Evolutionary conservation across 1,140 invertebrate genomes (phyloP).

Genomic region (Heliconius melpomene): DNA sequence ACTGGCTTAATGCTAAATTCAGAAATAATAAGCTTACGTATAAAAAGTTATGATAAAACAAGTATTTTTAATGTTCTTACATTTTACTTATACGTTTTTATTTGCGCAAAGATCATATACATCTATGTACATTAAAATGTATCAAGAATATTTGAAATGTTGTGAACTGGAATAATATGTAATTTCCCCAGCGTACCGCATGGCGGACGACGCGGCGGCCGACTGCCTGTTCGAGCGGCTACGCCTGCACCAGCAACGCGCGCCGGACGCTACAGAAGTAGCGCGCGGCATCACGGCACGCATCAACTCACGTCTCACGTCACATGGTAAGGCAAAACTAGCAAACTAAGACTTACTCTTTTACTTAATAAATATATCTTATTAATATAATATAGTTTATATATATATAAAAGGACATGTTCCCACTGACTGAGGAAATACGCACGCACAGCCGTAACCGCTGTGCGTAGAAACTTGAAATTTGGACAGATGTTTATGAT

Average conservation of each 20-base stretch:
- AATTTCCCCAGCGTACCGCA: slow-evolving; percentile 57
- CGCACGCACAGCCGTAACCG: too few relatives aligned
- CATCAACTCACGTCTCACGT: slow-evolving; percentile 80
- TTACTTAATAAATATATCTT: too few relatives aligned
- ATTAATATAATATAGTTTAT: too few relatives aligned
- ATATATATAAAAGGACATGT: too few relatives aligned
- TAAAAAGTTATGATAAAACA: not conserved
- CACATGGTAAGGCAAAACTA: slow-evolving; percentile 71
- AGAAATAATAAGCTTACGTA: not conserved
- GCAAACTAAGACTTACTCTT: too few relatives aligned
- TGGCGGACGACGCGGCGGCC: slow-evolving; percentile 68
- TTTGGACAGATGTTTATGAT: too few relatives aligned
- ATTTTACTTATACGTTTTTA: too few relatives aligned
- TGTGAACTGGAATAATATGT: not conserved
- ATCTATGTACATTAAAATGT: not conserved
- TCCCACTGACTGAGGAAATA: too few relatives aligned
- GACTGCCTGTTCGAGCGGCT: slow-evolving; percentile 73
- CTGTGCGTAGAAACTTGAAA: too few relatives aligned
- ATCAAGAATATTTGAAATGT: too few relatives aligned
- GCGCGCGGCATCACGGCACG: slow-evolving; percentile 78
- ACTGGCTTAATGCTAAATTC: not conserved
- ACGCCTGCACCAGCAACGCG: slow-evolving; percentile 64
- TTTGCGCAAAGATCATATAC: too few relatives aligned
- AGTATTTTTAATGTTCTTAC: not conserved
- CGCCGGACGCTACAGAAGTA: slow-evolving; percentile 80